Evolutionary conservation across 1,140 invertebrate genomes (phyloP), one percentile per base, ranked within the genome.

Genomic region (Caerostris extrusa): DNA sequence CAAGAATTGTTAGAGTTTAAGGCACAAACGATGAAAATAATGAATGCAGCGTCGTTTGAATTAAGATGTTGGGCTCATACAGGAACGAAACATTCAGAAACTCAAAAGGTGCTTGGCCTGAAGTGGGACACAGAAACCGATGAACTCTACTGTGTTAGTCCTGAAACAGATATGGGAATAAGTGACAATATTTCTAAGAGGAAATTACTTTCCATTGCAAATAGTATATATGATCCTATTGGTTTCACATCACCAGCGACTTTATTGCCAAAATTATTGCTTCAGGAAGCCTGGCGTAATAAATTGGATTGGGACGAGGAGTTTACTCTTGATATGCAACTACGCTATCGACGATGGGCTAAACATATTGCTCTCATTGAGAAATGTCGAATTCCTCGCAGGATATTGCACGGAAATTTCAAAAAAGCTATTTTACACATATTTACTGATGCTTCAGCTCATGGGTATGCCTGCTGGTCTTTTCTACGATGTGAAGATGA

Each of bases 151-250:
- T 56, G 55, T 50, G 7, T n/a, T 7, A 34, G 53, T 17, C n/a
- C 17, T 3, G n/a, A 71, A 71, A 71, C 34, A 0, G 6, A 50
- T 7, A 57, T 56, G 7, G 12, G 0, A 19, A 10, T 10, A 14
- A 12, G 14, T n/a, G n/a, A 56, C 0, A 2, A 3, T 6, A 12
- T 71, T 71, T 71, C 67, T 17, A 90, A 90, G 50, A 58, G 88
- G 50, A 8, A 17, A 56, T 17, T 90, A 5, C 67, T 90, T 12
- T 55, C 61, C 19, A 58, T 77, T 2, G 56, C 71, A 7, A 90
- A 77, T 12, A 71, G 88, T 10, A 17, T 85, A 6, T 87, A 87
- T 19, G 64, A 93, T n/a, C 82, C 81, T 5, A 86, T 93, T 61
- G 82, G 81, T 6, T 88, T 93, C 34, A 61, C 57, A 0, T 19